Evolutionary conservation across 1,140 invertebrate species (phyloP), one percentile per base, ranked within the genome.

Genomic region (Spodoptera litura): DNA sequence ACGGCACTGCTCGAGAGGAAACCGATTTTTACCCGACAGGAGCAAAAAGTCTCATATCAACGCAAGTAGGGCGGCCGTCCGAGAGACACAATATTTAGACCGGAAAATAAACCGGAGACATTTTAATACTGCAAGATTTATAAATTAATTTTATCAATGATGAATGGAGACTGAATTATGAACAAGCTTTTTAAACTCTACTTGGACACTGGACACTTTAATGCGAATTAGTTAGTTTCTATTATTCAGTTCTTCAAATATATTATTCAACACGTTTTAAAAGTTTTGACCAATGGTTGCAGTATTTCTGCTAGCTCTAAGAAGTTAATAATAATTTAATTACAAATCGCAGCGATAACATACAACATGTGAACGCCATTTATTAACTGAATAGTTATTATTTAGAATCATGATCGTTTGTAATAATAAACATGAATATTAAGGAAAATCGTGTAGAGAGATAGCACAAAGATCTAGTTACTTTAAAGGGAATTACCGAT

Each of bases 21-120:
- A 91, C 77, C 83, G 83, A 88, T 90, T 88, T 90, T 88, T 86
- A 79, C 74, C 27, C 38, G 66, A 56, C 78, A 66, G 8, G 51
- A 81, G 68, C 56, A 81, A 81, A 81, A 77, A 72, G 15, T 71
- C 56, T 78, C 76, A 38, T 61, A 70, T 78, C 35, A 51, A 58
- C 52, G 31, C 31, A 38, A 66, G 58, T 49, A 6, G 44, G 52
- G 13, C 74, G 61, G 61, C 27, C 11, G 62, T n/a, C 73, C 59
- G 59, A 64, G 73, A 75, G 73, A 75, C 66, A 70, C 73, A 49
- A 62, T 51, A 75, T 75, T 38, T 59, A 55, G 73, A n/a, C 58
- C n/a, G 73, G 73, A 64, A 64, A 75, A 75, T 64, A 75, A 53
- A 51, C 58, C 58, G n/a, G 38, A 10, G 59, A 75, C 59, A 62